Base-by-base conservation (phyloP, 37 sponge, comb jelly and placozoan genomes). In the Agelas oroides region DNA sequence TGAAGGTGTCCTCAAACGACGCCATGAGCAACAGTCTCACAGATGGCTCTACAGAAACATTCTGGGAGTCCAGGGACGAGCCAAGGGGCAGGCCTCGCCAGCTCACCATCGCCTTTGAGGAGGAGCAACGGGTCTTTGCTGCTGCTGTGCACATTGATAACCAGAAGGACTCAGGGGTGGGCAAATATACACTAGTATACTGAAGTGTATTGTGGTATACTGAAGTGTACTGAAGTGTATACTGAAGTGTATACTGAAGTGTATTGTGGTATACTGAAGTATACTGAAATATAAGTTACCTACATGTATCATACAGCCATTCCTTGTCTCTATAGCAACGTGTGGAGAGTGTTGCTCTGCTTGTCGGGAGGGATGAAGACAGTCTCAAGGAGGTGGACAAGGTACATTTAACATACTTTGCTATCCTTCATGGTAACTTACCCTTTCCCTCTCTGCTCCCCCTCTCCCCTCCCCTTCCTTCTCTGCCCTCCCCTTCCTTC, bases 41-140 rank as follows among this genome's bases (percentile, higher is more conserved):
- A 28, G 98, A 98, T 73, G 92, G 76, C 59, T 92, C 94, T 60
- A 98, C 98, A 1, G 98, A 98, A 83, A 98, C 98, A 14, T 98
- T 98, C 72, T 98, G 98, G 98, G 98, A 98, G 60, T 93, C 94
- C 13, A 74, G 93, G 16, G 96, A 93, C 33, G 96, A 96, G 70
- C 84, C 88, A 0, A 59, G 91, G 32, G 77, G 67, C 5, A 84
- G 81, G 52, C 75, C 82, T 5, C 78, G 81, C 33, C 28, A 36
- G 33, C 72, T 95, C 70, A 85, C 86, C 32, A 67, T 92, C 55
- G 77, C 95, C 27, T 95, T 84, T 53, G 81, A 91, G 15, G 61
- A 71, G 52, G 64, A 59, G 66, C 5, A 17, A 2, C 72, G 52
- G 19, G 39, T 85, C 36, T 84, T 71, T 71, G 90, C 79, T 54